These are phyloP conservation scores for Himalopsyche japonica DNA, from an alignment of 2,888 invertebrate genomes.

Conservation along the genomic window DNA sequence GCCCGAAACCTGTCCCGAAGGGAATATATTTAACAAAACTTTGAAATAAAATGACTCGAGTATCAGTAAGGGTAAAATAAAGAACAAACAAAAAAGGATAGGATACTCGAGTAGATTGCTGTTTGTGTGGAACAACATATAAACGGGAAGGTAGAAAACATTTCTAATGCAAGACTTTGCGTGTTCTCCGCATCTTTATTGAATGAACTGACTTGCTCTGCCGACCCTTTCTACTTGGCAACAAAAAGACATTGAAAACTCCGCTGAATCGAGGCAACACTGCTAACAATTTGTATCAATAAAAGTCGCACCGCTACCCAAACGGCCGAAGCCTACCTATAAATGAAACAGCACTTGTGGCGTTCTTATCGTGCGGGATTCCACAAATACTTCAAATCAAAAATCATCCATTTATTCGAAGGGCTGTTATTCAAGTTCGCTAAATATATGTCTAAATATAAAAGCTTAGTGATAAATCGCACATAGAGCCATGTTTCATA, in stretches of 20 bases:
- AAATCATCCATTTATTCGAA: background rate
- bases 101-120: background rate
- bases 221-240: background rate
- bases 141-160: background rate
- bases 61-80: background rate
- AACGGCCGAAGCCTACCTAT: background rate
- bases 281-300: conserved; percentile 12
- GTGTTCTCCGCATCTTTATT: background rate
- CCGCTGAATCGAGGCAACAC: background rate
- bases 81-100: background rate
- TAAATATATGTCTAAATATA: too few relatives aligned
- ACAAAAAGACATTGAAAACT: conserved; percentile 1
- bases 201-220: background rate
- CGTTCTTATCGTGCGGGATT: background rate
- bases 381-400: background rate
- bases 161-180: background rate
- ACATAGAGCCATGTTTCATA: too few relatives aligned
- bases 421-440: too few relatives aligned
- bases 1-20: background rate
- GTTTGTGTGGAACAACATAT: background rate
- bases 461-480: too few relatives aligned
- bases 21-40: background rate
- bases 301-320: background rate
- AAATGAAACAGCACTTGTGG: background rate
- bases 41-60: background rate